Conservation (phyloP, 2,888 invertebrate species). For the Protodeltote pygarga region DNA sequence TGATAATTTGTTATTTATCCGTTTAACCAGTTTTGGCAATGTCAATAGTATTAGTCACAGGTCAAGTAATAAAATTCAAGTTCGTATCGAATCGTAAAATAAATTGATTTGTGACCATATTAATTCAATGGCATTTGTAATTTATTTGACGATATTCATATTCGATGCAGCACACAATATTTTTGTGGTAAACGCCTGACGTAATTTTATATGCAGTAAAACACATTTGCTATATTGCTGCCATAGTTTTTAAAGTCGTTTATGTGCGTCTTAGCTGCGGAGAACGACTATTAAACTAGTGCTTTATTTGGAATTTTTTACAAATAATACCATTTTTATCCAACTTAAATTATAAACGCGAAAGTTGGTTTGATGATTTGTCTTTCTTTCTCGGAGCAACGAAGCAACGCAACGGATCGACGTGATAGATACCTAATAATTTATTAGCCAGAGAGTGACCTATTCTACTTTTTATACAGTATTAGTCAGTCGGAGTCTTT, state of each 20-base stretch:
- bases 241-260: constrained; percentile 21
- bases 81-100: neutral
- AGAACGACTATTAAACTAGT: too few relatives aligned
- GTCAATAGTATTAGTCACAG: constrained; percentile 24
- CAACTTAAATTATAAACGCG: too few relatives aligned
- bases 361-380: too few relatives aligned
- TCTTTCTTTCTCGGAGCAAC: too few relatives aligned
- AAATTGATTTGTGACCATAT: neutral
- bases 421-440: too few relatives aligned
- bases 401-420: too few relatives aligned
- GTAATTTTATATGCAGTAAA: constrained; percentile 17
- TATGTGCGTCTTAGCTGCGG: too few relatives aligned
- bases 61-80: neutral
- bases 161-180: neutral
- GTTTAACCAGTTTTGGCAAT: constrained; percentile 36
- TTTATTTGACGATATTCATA: neutral
- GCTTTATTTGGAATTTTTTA: too few relatives aligned
- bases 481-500: too few relatives aligned
- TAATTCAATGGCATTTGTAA: neutral
- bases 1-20: constrained; percentile 20
- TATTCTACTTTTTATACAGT: too few relatives aligned
- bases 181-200: constrained; percentile 28
- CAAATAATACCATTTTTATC: too few relatives aligned
- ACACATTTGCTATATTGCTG: neutral
- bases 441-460: too few relatives aligned